These are phyloP conservation scores for Heliconius melpomene DNA, from an alignment of 1,140 invertebrate species.

Conservation along the genomic window DNA sequence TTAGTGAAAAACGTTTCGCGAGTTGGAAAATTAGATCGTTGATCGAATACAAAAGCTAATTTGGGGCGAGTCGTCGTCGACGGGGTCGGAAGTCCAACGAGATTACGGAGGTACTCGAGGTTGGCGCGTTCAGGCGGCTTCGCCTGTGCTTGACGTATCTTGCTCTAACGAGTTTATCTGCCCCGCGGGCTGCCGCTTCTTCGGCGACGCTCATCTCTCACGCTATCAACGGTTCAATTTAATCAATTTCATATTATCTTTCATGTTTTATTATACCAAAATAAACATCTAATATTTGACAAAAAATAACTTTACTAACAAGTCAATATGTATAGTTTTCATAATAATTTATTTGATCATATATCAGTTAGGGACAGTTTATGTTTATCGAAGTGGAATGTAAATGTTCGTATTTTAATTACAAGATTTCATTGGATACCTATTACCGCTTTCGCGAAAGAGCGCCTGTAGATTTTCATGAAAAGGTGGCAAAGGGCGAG, in stretches of 20 bases:
- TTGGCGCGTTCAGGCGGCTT: slow-evolving; percentile 54
- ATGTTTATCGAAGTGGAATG: slow-evolving; percentile 17
- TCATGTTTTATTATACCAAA: slow-evolving; percentile 28
- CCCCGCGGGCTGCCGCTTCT: slow-evolving; percentile 67
- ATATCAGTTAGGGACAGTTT: background rate
- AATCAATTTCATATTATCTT: slow-evolving; percentile 63
- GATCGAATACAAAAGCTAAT: slow-evolving; percentile 74
- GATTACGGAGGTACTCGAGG: slow-evolving; percentile 72
- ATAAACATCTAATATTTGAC: background rate
- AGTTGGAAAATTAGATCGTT: slow-evolving; percentile 70
- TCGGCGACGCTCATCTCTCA: slow-evolving; percentile 60
- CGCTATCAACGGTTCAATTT: slow-evolving; percentile 62
- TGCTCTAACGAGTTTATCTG: slow-evolving; percentile 79
- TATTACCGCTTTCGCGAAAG: slow-evolving; percentile 55
- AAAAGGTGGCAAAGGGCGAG: slow-evolving; percentile 76
- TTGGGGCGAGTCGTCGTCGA: slow-evolving; percentile 68
- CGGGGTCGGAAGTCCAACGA: slow-evolving; percentile 71
- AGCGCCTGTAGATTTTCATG: slow-evolving; percentile 67
- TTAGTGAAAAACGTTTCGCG: slow-evolving; percentile 59
- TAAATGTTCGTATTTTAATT: slow-evolving; percentile 40
- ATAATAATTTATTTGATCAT: background rate
- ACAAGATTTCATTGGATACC: slow-evolving; percentile 57
- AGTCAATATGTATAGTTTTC: background rate
- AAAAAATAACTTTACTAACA: background rate
- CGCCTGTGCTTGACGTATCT: slow-evolving; percentile 61